These are phyloP conservation scores for Brevimyrus niger DNA, from an alignment of 2,113 vertebrate species.

Conservation along the genomic window DNA sequence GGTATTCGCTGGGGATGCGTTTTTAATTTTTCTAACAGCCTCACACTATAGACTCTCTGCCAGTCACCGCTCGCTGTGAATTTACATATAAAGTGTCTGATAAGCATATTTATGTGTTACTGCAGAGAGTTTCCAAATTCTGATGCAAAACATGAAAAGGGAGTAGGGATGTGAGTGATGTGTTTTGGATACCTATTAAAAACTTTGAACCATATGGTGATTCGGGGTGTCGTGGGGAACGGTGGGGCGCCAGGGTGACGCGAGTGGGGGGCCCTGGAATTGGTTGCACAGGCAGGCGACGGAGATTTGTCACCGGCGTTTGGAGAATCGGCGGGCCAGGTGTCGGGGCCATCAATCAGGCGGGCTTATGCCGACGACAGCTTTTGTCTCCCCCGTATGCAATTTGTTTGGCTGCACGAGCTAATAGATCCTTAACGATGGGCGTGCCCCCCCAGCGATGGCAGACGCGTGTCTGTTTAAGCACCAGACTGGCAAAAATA, in stretches of 20 bases:
- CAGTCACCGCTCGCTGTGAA: slow-evolving; percentile 46
- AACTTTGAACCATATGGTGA: slow-evolving; percentile 31
- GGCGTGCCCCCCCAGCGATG: slow-evolving; percentile 20
- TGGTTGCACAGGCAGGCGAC: slow-evolving; percentile 25
- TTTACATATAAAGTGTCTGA: slow-evolving; percentile 63
- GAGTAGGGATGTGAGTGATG: slow-evolving; percentile 35
- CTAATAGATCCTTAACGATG: slow-evolving; percentile 68
- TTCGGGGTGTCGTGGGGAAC: background rate
- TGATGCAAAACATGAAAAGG: slow-evolving; percentile 41
- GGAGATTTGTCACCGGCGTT: slow-evolving; percentile 55
- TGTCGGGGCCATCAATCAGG: slow-evolving; percentile 65
- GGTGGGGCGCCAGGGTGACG: slow-evolving; percentile 3
- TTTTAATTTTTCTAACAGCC: slow-evolving; percentile 46
- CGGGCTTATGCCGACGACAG: slow-evolving; percentile 58
- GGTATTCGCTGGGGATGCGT: slow-evolving; percentile 31
- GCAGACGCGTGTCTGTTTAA: background rate
- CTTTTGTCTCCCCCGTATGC: slow-evolving; percentile 57
- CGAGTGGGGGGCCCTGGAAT: slow-evolving; percentile 10
- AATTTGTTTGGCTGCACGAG: slow-evolving; percentile 66
- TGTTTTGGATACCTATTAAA: slow-evolving; percentile 44
- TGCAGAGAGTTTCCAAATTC: slow-evolving; percentile 37
- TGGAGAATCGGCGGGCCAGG: slow-evolving; percentile 59
- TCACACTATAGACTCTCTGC: slow-evolving; percentile 44
- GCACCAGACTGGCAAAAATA: slow-evolving; percentile 11
- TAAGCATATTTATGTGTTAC: slow-evolving; percentile 52